These are phyloP conservation scores for Pygmarrhopalites habei DNA, from an alignment of 1,140 invertebrate genomes.

Conservation along the genomic window DNA sequence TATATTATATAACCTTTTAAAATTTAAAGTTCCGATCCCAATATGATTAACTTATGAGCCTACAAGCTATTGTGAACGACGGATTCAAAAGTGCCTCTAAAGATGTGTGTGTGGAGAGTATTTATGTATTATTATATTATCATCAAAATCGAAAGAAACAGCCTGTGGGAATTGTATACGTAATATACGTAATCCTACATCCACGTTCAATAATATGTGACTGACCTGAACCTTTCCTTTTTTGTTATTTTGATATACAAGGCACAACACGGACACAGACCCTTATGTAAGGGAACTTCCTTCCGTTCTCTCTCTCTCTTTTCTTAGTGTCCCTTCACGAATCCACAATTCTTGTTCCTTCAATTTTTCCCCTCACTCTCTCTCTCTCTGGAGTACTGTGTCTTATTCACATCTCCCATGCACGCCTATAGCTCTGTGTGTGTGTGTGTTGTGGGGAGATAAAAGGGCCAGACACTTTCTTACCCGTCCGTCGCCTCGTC, in stretches of 20 bases:
- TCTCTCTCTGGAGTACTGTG: too few relatives aligned
- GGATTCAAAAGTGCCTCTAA: neutral
- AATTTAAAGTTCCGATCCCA: conserved; percentile 1
- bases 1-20: neutral
- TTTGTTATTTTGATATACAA: too few relatives aligned
- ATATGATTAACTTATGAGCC: conserved; percentile 3
- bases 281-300: neutral
- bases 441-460: neutral
- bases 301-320: neutral
- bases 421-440: neutral
- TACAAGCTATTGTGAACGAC: neutral
- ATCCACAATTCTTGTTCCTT: neutral
- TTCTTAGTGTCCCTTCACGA: too few relatives aligned
- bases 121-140: conserved; percentile 3
- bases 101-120: neutral
- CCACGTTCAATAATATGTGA: neutral
- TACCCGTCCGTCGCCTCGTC: neutral
- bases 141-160: neutral
- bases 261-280: too few relatives aligned
- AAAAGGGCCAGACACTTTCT: neutral
- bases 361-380: neutral
- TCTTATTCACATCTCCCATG: neutral
- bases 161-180: too few relatives aligned
- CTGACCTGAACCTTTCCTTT: neutral
- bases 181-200: neutral